Base-by-base conservation (phyloP, 2,113 vertebrate species). In the Recurvirostra avosetta region DNA sequence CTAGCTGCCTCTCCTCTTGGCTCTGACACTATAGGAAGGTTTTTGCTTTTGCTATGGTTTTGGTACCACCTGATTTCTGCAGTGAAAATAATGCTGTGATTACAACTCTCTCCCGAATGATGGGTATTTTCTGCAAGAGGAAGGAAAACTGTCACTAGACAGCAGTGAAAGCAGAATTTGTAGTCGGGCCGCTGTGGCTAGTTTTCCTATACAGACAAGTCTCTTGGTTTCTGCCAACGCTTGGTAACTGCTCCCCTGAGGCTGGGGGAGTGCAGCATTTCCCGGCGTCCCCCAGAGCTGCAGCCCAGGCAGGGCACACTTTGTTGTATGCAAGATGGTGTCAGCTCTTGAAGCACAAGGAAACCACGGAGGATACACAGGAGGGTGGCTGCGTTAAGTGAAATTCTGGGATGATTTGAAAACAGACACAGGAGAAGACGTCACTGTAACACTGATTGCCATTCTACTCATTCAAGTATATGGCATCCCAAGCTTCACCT, bases 271-370 rank as follows among this genome's bases (percentile, higher is more conserved):
- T 2, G 7, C 29, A n/a, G 75, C 9, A 11, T 34, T 90, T 70
- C 45, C 40, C 67, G 34, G 40, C 29, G 47, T 45, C 67, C 63
- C 53, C 43, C 47, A 32, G 29, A 2, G 30, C 26, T 7, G n/a
- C 29, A 52, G 75, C 59, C 30, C 25, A 7, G 0, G 0, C 0
- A 0, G 43, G 49, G 30, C 43, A 50, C 5, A 0, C n/a, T 47
- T 8, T 17, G n/a, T 4, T 32, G 49, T 27, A 67, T 1, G 3
- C 17, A 40, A 66, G 62, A 55, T 1, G 15, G 22, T 15, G 30
- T 65, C 40, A 50, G 41, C 43, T 92, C 56, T 50, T 56, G 36
- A 72, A 68, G 59, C 58, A 62, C 47, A 59, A 78, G 65, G 71
- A 86, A 86, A 87, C 73, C 66, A 88, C 0, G 0, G 38, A 55